Evolutionary conservation across 1,140 invertebrate genomes (phyloP).

Genomic region (Sinella curviseta): DNA sequence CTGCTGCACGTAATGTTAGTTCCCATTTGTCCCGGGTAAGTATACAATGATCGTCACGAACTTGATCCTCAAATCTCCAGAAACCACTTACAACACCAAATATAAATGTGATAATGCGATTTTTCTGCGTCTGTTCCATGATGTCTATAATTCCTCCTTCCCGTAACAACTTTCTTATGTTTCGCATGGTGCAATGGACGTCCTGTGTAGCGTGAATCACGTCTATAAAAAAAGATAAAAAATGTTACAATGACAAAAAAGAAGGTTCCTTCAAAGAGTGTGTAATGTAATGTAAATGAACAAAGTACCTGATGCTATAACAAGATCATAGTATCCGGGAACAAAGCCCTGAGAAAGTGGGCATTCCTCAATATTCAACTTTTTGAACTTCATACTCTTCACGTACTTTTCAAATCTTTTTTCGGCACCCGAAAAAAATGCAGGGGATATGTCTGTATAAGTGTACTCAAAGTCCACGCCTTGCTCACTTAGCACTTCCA

Average conservation of each 20-base stretch:
- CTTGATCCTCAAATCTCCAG: constrained; percentile 31
- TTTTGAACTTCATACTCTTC: constrained; percentile 5
- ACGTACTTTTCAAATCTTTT: constrained; percentile 17
- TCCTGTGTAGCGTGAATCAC: constrained; percentile 37
- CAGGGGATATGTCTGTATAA: constrained; percentile 32
- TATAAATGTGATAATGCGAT: background rate
- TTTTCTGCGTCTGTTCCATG: background rate
- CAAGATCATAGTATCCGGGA: constrained; percentile 27
- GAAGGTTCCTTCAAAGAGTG: background rate
- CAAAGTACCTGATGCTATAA: background rate
- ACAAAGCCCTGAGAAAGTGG: constrained; percentile 30
- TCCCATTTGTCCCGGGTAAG: background rate
- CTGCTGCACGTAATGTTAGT: background rate
- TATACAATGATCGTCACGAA: background rate
- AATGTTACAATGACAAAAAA: background rate
- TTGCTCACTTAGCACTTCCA: background rate
- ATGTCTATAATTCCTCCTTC: constrained; percentile 12
- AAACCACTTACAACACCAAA: constrained; percentile 37
- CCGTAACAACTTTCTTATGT: constrained; percentile 16
- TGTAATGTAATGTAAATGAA: no score
- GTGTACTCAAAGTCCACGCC: constrained; percentile 22
- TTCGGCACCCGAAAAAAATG: constrained; percentile 27
- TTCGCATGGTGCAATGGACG: background rate
- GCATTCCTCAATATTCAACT: constrained; percentile 23
- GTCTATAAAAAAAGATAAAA: background rate